phyloP scores from a whole-genome alignment of 1,140 invertebrate species.

The Palaemon carinicauda region DNA sequence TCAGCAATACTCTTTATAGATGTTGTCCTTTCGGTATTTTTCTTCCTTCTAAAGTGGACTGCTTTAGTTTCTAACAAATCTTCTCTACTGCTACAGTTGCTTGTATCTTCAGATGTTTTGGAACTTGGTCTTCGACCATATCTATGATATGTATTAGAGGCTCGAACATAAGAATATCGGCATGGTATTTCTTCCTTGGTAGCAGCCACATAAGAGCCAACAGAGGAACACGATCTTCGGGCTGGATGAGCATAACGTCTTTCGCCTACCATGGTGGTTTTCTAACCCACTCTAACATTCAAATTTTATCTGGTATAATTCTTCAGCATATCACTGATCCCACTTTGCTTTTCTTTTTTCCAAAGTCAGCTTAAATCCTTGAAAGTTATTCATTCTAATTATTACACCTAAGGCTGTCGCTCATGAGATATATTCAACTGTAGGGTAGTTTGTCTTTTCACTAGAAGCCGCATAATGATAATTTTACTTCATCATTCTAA shows the following conservation, averaged over 20 bases:
- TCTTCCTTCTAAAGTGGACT: neutral
- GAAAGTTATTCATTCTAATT: too few relatives aligned
- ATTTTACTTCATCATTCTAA: too few relatives aligned
- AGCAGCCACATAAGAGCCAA: neutral
- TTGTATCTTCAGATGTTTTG: neutral
- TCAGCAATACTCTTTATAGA: neutral
- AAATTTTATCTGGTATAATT: too few relatives aligned
- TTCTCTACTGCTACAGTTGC: constrained; percentile 27
- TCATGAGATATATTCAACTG: too few relatives aligned
- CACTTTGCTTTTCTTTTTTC: too few relatives aligned
- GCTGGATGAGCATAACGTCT: neutral
- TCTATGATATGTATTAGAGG: constrained; percentile 25
- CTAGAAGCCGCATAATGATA: too few relatives aligned
- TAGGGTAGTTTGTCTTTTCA: too few relatives aligned
- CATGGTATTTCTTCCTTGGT: neutral
- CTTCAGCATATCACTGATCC: too few relatives aligned
- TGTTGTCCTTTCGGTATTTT: neutral
- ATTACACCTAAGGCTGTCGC: too few relatives aligned
- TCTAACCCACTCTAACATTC: too few relatives aligned
- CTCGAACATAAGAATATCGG: constrained; percentile 36
- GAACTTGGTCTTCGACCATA: constrained; percentile 1
- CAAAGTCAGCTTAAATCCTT: too few relatives aligned
- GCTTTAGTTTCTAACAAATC: constrained; percentile 12
- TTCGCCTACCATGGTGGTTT: too few relatives aligned
- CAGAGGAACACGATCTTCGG: neutral